Evolutionary conservation across 64 coral and sea anemone species (phyloP), one percentile per base, ranked within the genome.

Genomic region (Stylophora pistillata): DNA sequence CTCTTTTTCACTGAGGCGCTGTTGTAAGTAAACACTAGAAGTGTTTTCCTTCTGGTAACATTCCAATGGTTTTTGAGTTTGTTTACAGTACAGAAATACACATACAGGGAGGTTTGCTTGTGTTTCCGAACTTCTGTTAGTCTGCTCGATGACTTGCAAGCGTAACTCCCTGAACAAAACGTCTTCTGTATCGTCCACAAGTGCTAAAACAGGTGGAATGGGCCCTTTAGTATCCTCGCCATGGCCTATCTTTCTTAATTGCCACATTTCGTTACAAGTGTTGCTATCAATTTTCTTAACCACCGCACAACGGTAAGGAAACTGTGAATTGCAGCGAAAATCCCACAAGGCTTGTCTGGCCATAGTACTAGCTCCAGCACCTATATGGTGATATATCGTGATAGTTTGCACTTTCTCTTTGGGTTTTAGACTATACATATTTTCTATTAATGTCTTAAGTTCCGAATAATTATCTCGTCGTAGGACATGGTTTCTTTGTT

Each of bases 61-160:
- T 15, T 65, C 30, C 5, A 28, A 9, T 74, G 89, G 89, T 15
- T 83, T 82, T 73, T 79, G 79, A 13, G 81, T 61, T 4, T 57
- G 17, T 62, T 77, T 91, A 47, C 89, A 86, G 11, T 91, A 91
- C 13, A 91, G 68, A 91, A 91, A 77, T 18, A 91, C 72, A 54
- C 89, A 91, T 0, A 91, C 59, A 69, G 89, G 89, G 26, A 9
- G 31, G 55, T 20, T 15, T n/a, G n/a, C n/a, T n/a, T 20, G 15
- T 25, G 25, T 47, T 76, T 41, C 23, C 9, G 81, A 37, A 62
- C 76, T 31, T 23, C 30, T 77, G 9, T 2, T n/a, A 11, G 80
- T 37, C 3, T 66, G 81, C 0, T 91, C 89, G 62, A 85, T 34
- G 18, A 86, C 41, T 32, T 91, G 89, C 6, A 20, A 86, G 0